Percentiles rank a stretch among this genome's conserved stretches.
Conservation (phyloP, 2,888 invertebrate genomes). For the Drosophila kuntzei region DNA sequence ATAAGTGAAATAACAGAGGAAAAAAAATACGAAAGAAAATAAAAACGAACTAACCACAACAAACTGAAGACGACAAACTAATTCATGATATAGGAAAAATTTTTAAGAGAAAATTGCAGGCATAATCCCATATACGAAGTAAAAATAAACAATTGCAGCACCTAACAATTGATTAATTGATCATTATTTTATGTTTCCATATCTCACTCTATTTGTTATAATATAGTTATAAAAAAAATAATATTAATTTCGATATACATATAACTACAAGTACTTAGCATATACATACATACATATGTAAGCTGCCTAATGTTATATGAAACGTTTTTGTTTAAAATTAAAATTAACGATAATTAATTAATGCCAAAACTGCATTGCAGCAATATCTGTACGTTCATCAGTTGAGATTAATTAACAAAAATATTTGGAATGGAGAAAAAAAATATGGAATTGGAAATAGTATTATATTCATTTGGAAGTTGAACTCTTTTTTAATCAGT, state of each 20-base stretch:
- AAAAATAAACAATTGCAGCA: constrained; percentile 17
- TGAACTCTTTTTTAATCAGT: constrained; percentile 1
- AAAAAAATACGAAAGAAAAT: constrained; percentile 30
- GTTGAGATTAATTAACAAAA: background rate
- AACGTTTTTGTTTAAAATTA: constrained; percentile 26
- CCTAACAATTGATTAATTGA: constrained; percentile 1
- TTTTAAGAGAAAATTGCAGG: constrained; percentile 19
- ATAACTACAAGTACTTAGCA: constrained; percentile 41
- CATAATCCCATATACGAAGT: constrained; percentile 10
- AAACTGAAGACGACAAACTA: constrained; percentile 17
- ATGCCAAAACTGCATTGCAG: constrained; percentile 16
- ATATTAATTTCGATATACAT: background rate
- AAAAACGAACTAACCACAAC: constrained; percentile 27
- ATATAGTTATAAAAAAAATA: background rate
- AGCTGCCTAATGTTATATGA: constrained; percentile 36
- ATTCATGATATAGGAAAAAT: constrained; percentile 26
- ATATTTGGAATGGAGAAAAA: background rate
- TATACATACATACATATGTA: constrained; percentile 19
- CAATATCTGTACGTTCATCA: constrained; percentile 20
- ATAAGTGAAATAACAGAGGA: constrained; percentile 61
- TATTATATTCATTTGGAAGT: constrained; percentile 7
- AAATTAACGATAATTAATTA: background rate
- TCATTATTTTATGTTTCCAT: background rate
- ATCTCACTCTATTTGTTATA: constrained; percentile 10
- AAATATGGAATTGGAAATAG: background rate